Evolutionary conservation across 2,888 invertebrate genomes (phyloP).

Genomic region (Malachius bipustulatus): DNA sequence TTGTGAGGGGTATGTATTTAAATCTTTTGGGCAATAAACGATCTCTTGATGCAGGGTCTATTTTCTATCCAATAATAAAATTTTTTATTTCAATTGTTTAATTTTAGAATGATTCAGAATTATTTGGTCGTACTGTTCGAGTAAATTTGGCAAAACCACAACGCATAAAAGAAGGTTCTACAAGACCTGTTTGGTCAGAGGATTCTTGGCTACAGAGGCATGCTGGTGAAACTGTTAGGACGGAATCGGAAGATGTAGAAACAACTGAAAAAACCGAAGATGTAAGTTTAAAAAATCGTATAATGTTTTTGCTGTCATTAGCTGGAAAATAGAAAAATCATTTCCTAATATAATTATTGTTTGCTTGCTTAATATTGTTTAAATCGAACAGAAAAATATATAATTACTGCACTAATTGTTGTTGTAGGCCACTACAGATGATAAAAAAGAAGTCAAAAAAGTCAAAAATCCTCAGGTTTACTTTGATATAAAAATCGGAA

Average conservation of each 20-base stretch:
- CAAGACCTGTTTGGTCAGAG: constrained; percentile 94
- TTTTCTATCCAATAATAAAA: no score
- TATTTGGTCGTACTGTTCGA: constrained; percentile 91
- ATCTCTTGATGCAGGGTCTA: no score
- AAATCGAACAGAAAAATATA: no score
- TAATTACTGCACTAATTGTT: no score
- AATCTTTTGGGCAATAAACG: no score
- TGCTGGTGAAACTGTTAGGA: constrained; percentile 75
- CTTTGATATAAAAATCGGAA: constrained; percentile 88
- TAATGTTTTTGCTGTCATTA: no score
- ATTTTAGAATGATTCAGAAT: constrained; percentile 85
- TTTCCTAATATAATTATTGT: no score
- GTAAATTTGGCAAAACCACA: constrained; percentile 97
- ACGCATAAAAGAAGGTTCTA: constrained; percentile 89
- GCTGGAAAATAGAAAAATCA: no score
- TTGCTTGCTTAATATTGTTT: no score
- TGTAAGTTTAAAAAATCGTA: constrained; percentile 8
- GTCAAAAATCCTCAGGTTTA: constrained; percentile 82
- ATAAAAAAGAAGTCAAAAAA: constrained; percentile 34
- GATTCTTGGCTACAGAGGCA: constrained; percentile 97
- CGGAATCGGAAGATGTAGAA: constrained; percentile 35
- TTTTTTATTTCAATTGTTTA: constrained; percentile 5
- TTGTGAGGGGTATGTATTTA: no score
- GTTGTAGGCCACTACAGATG: constrained; percentile 14
- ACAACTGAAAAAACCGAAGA: constrained; percentile 12